These are phyloP conservation scores for Ichneumoninae sp. DNA, from an alignment of 2,888 invertebrate genomes.

Conservation along the genomic window DNA sequence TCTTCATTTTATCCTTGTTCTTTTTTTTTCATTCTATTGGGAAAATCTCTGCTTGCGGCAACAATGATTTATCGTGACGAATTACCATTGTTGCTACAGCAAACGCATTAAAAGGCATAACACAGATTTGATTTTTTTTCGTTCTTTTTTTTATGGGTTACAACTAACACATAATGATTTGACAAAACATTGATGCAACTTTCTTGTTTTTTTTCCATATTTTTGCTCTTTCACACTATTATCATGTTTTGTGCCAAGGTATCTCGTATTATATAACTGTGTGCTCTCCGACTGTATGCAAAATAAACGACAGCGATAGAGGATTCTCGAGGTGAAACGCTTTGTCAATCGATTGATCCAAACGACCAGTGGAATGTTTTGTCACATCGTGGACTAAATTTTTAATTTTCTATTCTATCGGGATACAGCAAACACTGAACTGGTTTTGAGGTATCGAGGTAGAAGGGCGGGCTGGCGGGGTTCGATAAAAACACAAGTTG, in stretches of 20 bases:
- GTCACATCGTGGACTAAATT: slow-evolving; percentile 79
- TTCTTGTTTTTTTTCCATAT: slow-evolving; percentile 6
- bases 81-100: slow-evolving; percentile 67
- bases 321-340: slow-evolving; percentile 13
- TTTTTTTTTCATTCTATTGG: slow-evolving; percentile 48
- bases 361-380: slow-evolving; percentile 73
- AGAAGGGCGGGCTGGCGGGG: slow-evolving; percentile 65
- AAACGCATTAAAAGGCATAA: slow-evolving; percentile 68
- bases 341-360: background rate
- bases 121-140: slow-evolving; percentile 61
- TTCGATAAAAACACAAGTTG: slow-evolving; percentile 75
- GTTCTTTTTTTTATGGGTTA: slow-evolving; percentile 67
- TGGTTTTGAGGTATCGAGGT: slow-evolving; percentile 76
- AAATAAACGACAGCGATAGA: background rate
- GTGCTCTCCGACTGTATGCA: slow-evolving; percentile 15
- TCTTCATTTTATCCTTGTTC: slow-evolving; percentile 26
- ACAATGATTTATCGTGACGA: slow-evolving; percentile 60
- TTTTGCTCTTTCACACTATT: slow-evolving; percentile 19
- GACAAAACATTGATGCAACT: slow-evolving; percentile 76
- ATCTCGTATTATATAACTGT: slow-evolving; percentile 14
- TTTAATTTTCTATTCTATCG: slow-evolving; percentile 81
- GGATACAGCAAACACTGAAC: slow-evolving; percentile 82
- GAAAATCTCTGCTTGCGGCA: slow-evolving; percentile 50
- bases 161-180: slow-evolving; percentile 80
- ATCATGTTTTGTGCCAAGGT: slow-evolving; percentile 22